Percentiles rank a stretch among this genome's conserved stretches.
Conservation (phyloP, 2,888 invertebrate species). For the Capitulum mitella region DNA sequence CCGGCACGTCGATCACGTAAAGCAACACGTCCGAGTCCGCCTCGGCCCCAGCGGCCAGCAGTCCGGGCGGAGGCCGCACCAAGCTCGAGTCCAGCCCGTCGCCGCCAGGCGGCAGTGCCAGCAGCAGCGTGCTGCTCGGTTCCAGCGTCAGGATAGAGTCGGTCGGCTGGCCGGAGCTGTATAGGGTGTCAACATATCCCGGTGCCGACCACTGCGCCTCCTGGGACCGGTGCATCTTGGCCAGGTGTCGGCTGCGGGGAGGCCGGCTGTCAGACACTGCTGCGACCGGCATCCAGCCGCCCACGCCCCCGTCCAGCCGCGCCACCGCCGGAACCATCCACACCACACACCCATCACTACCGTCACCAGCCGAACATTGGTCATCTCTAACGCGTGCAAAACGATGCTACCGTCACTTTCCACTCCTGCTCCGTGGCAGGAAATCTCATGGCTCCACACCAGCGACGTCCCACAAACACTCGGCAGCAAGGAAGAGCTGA, state of each 20-base stretch:
- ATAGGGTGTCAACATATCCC: not conserved
- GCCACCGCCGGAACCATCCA: too few species aligned
- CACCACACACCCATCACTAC: too few species aligned
- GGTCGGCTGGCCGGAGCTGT: not conserved
- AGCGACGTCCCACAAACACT: too few species aligned
- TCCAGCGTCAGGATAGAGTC: constrained; percentile 3
- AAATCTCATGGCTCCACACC: too few species aligned
- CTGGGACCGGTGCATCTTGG: not conserved
- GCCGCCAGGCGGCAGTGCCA: not conserved
- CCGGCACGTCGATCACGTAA: not conserved
- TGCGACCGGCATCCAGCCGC: too few species aligned
- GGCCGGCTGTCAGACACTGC: too few species aligned
- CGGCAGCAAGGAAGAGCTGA: too few species aligned
- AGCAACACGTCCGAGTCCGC: not conserved
- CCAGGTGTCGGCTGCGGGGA: not conserved
- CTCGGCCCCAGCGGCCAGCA: not conserved
- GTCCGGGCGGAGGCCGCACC: not conserved
- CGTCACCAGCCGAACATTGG: too few species aligned
- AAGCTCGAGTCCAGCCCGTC: not conserved
- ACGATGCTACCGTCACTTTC: too few species aligned
- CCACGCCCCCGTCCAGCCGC: too few species aligned
- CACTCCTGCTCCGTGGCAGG: too few species aligned
- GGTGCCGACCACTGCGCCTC: not conserved
- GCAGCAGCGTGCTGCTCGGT: constrained; percentile 15
- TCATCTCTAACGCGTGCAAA: too few species aligned